Percentiles rank a stretch among this genome's conserved stretches.
Conservation (phyloP, 1,140 invertebrate species). For the Bombyx mori region DNA sequence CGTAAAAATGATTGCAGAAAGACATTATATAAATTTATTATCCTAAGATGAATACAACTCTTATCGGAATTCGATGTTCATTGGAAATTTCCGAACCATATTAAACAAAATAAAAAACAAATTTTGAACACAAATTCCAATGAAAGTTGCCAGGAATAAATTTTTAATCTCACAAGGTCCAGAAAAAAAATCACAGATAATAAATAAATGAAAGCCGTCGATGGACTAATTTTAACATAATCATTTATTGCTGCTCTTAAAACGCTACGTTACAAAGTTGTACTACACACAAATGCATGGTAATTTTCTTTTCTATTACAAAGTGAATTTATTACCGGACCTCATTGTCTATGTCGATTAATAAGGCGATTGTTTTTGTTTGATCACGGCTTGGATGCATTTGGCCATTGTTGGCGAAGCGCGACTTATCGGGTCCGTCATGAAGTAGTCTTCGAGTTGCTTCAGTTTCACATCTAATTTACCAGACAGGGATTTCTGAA, state of each 20-base stretch:
- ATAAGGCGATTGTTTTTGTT: slow-evolving; percentile 74
- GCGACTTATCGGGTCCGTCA: slow-evolving; percentile 96
- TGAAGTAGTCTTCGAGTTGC: slow-evolving; percentile 94
- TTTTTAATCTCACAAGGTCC: too few relatives aligned
- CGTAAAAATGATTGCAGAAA: slow-evolving; percentile 63
- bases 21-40: slow-evolving; percentile 42
- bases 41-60: slow-evolving; percentile 18
- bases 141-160: too few relatives aligned
- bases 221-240: too few relatives aligned
- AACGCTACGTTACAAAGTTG: slow-evolving; percentile 1
- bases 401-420: slow-evolving; percentile 99
- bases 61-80: slow-evolving; percentile 14
- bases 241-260: too few relatives aligned
- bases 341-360: slow-evolving; percentile 16
- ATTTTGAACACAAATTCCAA: too few relatives aligned
- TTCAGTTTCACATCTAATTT: slow-evolving; percentile 84
- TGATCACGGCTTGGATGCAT: slow-evolving; percentile 92
- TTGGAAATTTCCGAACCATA: neutral
- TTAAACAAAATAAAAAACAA: too few relatives aligned
- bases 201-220: too few relatives aligned
- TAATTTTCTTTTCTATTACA: neutral
- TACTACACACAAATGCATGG: slow-evolving; percentile 8
- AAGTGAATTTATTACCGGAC: too few relatives aligned
- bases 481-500: slow-evolving; percentile 69
- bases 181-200: too few relatives aligned